These are phyloP conservation scores for Oxyura jamaicensis DNA, from an alignment of 2,113 vertebrate genomes.

Conservation along the genomic window DNA sequence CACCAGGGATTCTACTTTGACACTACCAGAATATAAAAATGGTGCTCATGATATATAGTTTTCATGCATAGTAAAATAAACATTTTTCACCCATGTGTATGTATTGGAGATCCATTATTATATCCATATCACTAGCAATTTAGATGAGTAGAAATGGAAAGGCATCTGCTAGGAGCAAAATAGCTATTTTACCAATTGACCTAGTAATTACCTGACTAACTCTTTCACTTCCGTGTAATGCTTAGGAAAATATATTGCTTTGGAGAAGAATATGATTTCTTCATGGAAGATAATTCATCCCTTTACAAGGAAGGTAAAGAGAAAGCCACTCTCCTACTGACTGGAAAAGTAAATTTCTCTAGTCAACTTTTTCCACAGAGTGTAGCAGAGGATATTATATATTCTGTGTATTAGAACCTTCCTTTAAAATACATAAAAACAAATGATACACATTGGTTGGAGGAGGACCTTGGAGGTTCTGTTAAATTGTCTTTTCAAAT, in stretches of 20 bases:
- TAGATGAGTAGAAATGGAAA: background rate
- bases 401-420: background rate
- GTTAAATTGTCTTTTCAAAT: background rate
- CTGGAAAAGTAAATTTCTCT: background rate
- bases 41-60: slow-evolving; percentile 48
- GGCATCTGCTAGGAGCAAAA: background rate
- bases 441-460: background rate
- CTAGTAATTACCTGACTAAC: background rate
- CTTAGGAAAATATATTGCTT: slow-evolving; percentile 17
- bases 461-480: background rate
- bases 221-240: background rate
- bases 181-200: background rate
- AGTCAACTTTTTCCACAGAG: background rate
- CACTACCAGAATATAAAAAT: slow-evolving; percentile 63
- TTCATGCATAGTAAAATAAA: slow-evolving; percentile 21
- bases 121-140: background rate
- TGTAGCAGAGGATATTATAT: background rate
- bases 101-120: background rate
- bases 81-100: slow-evolving; percentile 37
- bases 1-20: slow-evolving; percentile 65
- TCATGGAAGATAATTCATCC: background rate
- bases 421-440: background rate
- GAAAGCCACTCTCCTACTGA: background rate
- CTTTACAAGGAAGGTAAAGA: background rate
- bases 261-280: background rate